Conservation (phyloP, 1,140 invertebrate species). For the Aphaenogaster floridana region DNA sequence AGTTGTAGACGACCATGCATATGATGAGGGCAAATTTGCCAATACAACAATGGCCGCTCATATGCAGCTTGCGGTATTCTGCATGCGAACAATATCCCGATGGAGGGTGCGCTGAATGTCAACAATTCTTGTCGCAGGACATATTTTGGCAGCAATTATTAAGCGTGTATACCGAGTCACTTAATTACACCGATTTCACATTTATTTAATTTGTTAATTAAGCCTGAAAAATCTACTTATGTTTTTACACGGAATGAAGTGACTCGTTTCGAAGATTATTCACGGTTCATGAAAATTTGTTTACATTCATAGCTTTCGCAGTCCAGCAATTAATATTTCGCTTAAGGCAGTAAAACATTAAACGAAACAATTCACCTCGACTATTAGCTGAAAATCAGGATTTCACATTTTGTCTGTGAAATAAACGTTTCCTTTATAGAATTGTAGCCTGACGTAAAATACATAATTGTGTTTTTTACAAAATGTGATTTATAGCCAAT, state of each 20-base stretch:
- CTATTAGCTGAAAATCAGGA: background rate
- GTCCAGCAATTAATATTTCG: background rate
- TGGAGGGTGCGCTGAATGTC: background rate
- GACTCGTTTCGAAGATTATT: conserved; percentile 1
- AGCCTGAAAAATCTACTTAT: background rate
- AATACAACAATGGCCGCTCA: conserved; percentile 44
- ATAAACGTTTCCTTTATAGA: background rate
- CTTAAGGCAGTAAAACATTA: background rate
- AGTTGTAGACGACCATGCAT: conserved; percentile 42
- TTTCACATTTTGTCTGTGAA: background rate
- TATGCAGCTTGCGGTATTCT: conserved; percentile 27
- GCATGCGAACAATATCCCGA: conserved; percentile 26
- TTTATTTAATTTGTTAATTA: conserved; percentile 4
- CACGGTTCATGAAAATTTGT: background rate
- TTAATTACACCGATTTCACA: background rate
- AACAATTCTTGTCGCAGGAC: conserved; percentile 24
- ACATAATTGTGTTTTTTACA: conserved; percentile 3
- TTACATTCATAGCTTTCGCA: background rate
- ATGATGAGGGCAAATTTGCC: conserved; percentile 56
- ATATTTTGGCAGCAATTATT: background rate
- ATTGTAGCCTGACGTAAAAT: background rate
- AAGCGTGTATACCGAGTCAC: background rate
- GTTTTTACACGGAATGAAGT: background rate
- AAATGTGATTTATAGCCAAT: background rate
- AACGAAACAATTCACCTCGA: background rate